A percentile compares a stretch with the other conserved stretches of the same genome.
phyloP scores from a whole-genome alignment of 2,797 vertebrate species.

The Xenentodon cancila region DNA sequence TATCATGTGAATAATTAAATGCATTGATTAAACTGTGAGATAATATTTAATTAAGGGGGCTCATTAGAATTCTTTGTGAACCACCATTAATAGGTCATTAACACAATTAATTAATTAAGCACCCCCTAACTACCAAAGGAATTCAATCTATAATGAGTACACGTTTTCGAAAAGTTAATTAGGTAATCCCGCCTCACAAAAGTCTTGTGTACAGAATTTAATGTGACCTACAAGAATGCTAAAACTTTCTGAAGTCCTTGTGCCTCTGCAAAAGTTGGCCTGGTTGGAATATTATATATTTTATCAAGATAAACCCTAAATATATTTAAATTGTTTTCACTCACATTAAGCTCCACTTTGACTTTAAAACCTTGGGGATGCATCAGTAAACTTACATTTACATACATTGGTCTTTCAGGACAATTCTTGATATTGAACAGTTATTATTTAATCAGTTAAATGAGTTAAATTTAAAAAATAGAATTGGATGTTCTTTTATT shows the following conservation, averaged over 20 bases:
- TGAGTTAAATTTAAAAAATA: no score
- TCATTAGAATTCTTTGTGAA: constrained; percentile 82
- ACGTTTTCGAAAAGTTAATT: constrained; percentile 84
- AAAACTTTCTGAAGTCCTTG: constrained; percentile 57
- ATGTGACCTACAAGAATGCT: constrained; percentile 61
- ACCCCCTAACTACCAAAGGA: constrained; percentile 79
- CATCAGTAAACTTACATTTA: no score
- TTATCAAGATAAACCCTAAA: constrained; percentile 7
- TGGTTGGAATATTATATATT: not conserved
- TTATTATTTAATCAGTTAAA: not conserved
- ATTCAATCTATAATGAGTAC: constrained; percentile 82
- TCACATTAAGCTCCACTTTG: not conserved
- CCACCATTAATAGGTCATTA: constrained; percentile 84
- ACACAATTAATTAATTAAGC: constrained; percentile 86
- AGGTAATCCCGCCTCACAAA: constrained; percentile 70
- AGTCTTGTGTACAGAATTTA: constrained; percentile 61
- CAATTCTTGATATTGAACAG: not conserved
- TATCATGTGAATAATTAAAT: constrained; percentile 87
- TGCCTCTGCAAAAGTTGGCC: constrained; percentile 18
- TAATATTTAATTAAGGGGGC: constrained; percentile 87
- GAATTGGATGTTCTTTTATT: not conserved
- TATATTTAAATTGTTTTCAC: constrained; percentile 8
- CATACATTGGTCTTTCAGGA: not conserved
- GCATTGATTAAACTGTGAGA: constrained; percentile 86
- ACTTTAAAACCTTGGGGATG: not conserved